These are phyloP conservation scores for Masnerella sp. DNA, from an alignment of 2,888 invertebrate species.

Conservation along the genomic window DNA sequence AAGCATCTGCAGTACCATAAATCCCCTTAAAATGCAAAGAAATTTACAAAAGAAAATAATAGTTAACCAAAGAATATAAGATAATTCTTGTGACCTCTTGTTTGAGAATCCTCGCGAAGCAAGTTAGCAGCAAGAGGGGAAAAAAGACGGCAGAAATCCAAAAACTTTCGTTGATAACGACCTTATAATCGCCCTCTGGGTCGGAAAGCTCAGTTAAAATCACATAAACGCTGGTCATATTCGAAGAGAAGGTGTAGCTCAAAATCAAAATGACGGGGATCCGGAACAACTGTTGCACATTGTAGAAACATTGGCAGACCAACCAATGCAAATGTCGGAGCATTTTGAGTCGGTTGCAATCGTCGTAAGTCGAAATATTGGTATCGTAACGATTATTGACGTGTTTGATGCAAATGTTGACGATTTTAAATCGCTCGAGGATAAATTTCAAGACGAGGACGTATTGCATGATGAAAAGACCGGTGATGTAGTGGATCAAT, in stretches of 20 bases:
- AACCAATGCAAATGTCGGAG: background rate
- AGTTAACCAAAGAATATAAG: background rate
- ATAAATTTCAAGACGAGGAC: background rate
- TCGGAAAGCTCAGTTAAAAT: background rate
- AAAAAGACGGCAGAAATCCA: background rate
- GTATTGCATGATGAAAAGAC: background rate
- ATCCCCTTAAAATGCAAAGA: no score
- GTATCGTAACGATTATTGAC: no score
- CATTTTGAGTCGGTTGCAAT: background rate
- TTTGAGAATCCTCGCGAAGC: background rate
- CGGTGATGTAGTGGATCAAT: background rate
- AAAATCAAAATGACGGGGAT: background rate
- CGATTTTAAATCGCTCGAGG: background rate
- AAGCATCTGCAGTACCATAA: no score
- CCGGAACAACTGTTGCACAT: background rate
- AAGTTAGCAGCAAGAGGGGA: background rate
- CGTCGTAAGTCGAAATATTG: background rate
- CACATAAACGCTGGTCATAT: background rate
- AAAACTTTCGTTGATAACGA: background rate
- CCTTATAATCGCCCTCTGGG: background rate
- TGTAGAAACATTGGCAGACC: background rate
- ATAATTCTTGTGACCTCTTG: background rate
- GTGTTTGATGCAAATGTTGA: background rate
- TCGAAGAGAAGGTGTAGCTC: background rate
- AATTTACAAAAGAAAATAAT: no score